These are phyloP conservation scores for Cheilosia variabilis DNA, from an alignment of 2,888 invertebrate genomes.

Conservation along the genomic window DNA sequence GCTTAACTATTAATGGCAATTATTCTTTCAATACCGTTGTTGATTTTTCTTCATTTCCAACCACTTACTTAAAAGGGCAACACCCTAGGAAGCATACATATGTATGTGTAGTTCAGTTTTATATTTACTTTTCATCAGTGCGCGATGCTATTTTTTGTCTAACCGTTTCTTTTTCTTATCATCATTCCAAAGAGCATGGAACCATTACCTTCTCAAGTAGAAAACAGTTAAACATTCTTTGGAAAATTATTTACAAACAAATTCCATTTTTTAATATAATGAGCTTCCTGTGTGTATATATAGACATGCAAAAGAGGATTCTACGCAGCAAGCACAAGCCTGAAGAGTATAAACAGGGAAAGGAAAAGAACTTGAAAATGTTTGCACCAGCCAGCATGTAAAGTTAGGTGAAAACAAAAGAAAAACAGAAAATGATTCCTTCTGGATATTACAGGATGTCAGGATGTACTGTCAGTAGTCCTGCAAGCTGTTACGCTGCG, in stretches of 20 bases:
- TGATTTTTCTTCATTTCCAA: too few species aligned
- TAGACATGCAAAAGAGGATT: background rate
- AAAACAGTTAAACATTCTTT: slow-evolving; percentile 65
- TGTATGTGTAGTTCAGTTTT: background rate
- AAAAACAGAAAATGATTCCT: slow-evolving; percentile 28
- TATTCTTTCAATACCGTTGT: too few species aligned
- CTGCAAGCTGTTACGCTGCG: slow-evolving; percentile 46
- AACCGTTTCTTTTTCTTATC: slow-evolving; percentile 1
- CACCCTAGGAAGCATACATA: too few species aligned
- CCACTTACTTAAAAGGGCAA: too few species aligned
- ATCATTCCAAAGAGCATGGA: background rate
- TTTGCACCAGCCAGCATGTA: slow-evolving; percentile 59
- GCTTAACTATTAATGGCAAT: too few species aligned
- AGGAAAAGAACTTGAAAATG: slow-evolving; percentile 46
- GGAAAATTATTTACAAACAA: slow-evolving; percentile 72
- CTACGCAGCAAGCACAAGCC: slow-evolving; percentile 8
- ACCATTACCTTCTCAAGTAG: slow-evolving; percentile 56
- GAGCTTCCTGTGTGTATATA: slow-evolving; percentile 18
- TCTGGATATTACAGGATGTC: slow-evolving; percentile 20
- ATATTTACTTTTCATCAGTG: slow-evolving; percentile 30
- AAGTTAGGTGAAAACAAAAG: slow-evolving; percentile 52
- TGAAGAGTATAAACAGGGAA: slow-evolving; percentile 49
- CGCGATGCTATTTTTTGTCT: background rate
- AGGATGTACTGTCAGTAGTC: slow-evolving; percentile 42
- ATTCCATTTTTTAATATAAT: slow-evolving; percentile 53